Percentiles rank a stretch among this genome's conserved stretches.
phyloP scores from a whole-genome alignment of 2,113 vertebrate genomes.

The Chloebia gouldiae region DNA sequence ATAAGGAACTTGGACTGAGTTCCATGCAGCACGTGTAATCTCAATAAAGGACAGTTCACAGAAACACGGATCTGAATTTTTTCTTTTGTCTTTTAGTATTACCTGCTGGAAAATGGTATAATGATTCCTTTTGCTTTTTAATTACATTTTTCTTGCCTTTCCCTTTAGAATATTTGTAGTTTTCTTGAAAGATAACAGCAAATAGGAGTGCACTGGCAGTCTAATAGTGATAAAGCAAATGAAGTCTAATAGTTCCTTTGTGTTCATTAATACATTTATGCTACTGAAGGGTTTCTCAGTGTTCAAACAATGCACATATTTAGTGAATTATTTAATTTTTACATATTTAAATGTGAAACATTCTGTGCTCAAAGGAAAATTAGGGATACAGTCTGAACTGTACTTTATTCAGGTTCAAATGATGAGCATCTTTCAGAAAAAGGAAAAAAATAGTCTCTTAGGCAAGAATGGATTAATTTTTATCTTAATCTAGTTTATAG shows the following conservation, averaged over 20 bases:
- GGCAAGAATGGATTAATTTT: conserved; percentile 81
- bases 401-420: conserved; percentile 16
- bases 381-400: background rate
- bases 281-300: background rate
- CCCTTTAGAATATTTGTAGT: background rate
- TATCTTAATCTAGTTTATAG: conserved; percentile 59
- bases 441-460: conserved; percentile 27
- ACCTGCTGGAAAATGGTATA: background rate
- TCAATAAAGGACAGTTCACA: background rate
- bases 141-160: background rate
- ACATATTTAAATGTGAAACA: background rate
- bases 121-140: background rate
- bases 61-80: background rate
- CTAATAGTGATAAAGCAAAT: background rate
- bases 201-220: background rate
- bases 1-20: background rate
- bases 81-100: background rate
- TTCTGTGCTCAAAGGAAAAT: background rate
- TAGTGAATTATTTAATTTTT: background rate
- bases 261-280: background rate
- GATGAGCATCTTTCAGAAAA: conserved; percentile 14
- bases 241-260: background rate
- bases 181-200: background rate
- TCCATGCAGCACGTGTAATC: background rate
- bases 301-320: background rate